Evolutionary conservation across 2,113 vertebrate species (phyloP), one percentile per base, ranked within the genome.

Genomic region (Pedionomus torquatus): DNA sequence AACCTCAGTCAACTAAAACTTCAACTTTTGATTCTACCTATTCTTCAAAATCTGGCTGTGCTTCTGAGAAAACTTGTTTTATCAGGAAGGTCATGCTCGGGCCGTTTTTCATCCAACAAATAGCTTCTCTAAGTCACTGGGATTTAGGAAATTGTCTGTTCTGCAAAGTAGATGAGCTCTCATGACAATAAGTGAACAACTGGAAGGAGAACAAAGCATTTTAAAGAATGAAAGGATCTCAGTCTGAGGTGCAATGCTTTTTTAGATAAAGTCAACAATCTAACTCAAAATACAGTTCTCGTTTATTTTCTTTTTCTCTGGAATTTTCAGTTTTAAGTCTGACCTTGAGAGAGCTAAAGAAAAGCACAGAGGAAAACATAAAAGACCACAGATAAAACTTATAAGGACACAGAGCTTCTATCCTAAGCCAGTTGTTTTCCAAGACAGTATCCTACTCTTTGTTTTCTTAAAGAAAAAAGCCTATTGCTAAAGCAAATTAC

Each of bases 351-450:
- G 33, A 79, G 9, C 21, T 87, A 52, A 78, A 71, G 75, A 86
- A 84, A 70, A 28, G 5, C 66, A 66, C 18, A 33, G 68, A 74
- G 18, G 52, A 85, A 58, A 95, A 79, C 51, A 86, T 33, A 51
- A 96, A 95, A 96, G 61, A 89, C 18, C 28, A 28, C 33, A 84
- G 48, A 93, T 94, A 93, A 97, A 91, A 5, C 48, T 39, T 57
- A 23, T 17, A 28, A 70, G 0, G 7, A 68, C 18, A 80, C 6
- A 55, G n/a, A n/a, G 51, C 23, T 55, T 37, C 35, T 48, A 51
- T 48, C 25, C 23, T 37, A 60, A 91, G 57, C 72, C 33, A 61
- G 48, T 85, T 93, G 48, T 97, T 97, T 96, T 74, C 75, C 58
- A 37, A 86, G 76, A 77, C 20, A 89, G 35, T 57, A 16, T 48